Percentiles rank a stretch among this genome's conserved stretches.
These are phyloP conservation scores for Mormyrus hasselquistii DNA, from an alignment of 2,797 vertebrate species.

Conservation along the genomic window DNA sequence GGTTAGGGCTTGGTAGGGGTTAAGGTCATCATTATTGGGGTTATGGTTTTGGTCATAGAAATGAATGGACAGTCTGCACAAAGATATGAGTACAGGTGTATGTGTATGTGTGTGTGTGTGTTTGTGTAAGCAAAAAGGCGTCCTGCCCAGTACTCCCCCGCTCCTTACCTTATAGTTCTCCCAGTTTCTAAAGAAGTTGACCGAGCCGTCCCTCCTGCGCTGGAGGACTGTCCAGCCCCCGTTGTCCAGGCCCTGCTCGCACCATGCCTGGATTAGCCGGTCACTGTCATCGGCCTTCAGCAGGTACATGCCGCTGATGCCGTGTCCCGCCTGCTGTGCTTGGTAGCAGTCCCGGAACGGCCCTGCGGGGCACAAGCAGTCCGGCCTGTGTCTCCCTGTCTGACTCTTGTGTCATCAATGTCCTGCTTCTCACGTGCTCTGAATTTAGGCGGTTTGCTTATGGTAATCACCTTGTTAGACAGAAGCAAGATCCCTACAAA, in stretches of 20 bases:
- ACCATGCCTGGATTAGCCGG: slow-evolving; percentile 84
- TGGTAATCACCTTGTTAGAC: neutral
- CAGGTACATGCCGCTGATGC: slow-evolving; percentile 88
- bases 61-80: neutral
- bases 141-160: neutral
- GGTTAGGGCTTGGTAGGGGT: neutral
- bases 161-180: slow-evolving; percentile 88
- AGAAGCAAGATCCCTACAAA: neutral
- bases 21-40: neutral
- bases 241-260: slow-evolving; percentile 87
- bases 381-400: neutral
- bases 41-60: neutral
- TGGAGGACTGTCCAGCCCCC: slow-evolving; percentile 98
- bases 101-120: neutral
- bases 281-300: slow-evolving; percentile 78
- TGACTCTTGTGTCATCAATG: neutral
- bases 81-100: neutral
- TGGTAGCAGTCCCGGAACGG: slow-evolving; percentile 91
- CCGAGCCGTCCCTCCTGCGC: slow-evolving; percentile 85
- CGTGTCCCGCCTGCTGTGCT: slow-evolving; percentile 81
- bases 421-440: neutral
- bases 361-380: slow-evolving; percentile 54
- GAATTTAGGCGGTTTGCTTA: neutral
- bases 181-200: slow-evolving; percentile 98
- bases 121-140: neutral